Base-by-base conservation (phyloP, 2,113 vertebrate genomes). In the Empidonax alnorum region DNA sequence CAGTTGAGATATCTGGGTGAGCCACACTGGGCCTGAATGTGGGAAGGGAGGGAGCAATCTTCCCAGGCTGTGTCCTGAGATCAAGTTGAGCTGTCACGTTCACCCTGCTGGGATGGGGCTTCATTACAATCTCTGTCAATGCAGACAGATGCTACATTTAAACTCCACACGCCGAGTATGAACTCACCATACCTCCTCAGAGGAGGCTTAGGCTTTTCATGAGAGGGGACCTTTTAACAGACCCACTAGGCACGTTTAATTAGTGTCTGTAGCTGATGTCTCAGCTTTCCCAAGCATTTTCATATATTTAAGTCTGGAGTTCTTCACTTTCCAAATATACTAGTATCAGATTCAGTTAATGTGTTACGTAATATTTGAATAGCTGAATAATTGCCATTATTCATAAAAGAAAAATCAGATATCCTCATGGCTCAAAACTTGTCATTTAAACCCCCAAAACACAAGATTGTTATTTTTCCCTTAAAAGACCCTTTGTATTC, bases 71-170 rank as follows among this genome's bases (percentile, higher is more conserved):
- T 25, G 37, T 24, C 30, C 47, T 2, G 11, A 33, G 49, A 14
- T 15, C 0, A 0, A 31, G 69, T 3, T 33, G 5, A 16, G 41
- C 35, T 4, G 2, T 20, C 0, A 0, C n/a, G 3, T 31, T 47
- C 11, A 5, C 74, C 49, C 67, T 33, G 22, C 80, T 55, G 49
- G 37, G 25, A 56, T 0, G 0, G 24, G 47, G 55, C 30, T 31
- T 33, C 4, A 0, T 23, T 52, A 6, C 8, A 14, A 1, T 14
- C 35, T 23, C 39, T 42, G 21, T 3, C 22, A 9, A 46, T 1
- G 9, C 16, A 15, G 37, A 7, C 0, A 8, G 37, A 65, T 25
- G 15, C 28, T 19, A n/a, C 7, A 2, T n/a, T 56, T 66, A n/a
- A 76, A 41, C 16, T 58, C 35, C 27, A 27, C 0, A 1, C 6